phyloP scores from a whole-genome alignment of 2,113 vertebrate genomes.

The Lagopus muta region DNA sequence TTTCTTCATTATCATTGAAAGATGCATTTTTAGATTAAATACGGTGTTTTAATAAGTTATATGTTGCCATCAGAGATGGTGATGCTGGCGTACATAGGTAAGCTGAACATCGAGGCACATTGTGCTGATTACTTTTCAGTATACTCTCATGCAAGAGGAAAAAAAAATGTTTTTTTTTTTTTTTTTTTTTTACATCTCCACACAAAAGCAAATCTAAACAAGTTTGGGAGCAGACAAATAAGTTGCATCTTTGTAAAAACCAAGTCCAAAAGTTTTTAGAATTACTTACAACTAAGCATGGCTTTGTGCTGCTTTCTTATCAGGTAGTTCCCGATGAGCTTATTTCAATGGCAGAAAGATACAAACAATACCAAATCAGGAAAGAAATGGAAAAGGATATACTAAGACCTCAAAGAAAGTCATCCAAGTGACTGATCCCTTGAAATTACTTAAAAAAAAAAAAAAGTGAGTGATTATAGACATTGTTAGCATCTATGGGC shows the following conservation, averaged over 20 bases:
- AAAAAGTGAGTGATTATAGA: neutral
- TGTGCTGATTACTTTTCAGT: neutral
- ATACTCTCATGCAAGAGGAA: neutral
- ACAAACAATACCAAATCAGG: constrained; percentile 80
- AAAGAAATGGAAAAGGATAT: constrained; percentile 80
- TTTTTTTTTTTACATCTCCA: neutral
- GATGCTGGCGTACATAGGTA: neutral
- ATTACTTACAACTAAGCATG: neutral
- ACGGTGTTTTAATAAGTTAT: neutral
- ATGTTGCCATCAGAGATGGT: neutral
- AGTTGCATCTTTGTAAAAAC: neutral
- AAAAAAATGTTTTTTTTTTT: no score
- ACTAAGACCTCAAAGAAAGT: constrained; percentile 35
- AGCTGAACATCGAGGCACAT: neutral
- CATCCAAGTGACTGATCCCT: constrained; percentile 16
- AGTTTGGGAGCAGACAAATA: neutral
- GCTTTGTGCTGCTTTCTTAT: neutral
- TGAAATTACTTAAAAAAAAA: neutral
- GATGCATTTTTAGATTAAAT: neutral
- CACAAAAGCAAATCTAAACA: neutral
- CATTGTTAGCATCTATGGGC: neutral
- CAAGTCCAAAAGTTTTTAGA: neutral
- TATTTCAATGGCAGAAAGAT: constrained; percentile 89
- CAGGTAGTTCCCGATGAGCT: constrained; percentile 90
- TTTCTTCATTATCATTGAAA: neutral